Base-by-base conservation (phyloP, 2,113 vertebrate genomes). In the Phylloscopus whistleri region DNA sequence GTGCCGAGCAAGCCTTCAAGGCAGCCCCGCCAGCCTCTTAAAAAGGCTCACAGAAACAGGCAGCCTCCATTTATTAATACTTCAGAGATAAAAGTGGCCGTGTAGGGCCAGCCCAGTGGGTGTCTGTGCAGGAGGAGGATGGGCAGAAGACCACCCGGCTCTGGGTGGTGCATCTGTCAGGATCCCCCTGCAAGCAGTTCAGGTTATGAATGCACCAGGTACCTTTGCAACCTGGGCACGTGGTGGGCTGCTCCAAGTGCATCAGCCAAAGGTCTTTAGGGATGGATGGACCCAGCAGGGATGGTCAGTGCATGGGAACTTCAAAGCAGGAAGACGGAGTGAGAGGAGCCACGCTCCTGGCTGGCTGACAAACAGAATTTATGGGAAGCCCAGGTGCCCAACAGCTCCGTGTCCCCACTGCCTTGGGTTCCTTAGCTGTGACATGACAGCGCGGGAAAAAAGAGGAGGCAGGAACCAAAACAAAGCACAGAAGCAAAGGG, bases 401-500 rank as follows among this genome's bases (percentile, higher is more conserved):
- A 37, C 70, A 70, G 68, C 84, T 79, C 84, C 3, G 3, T 19
- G 58, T 46, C 85, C 74, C 41, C 79, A 14, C 49, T 64, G 39
- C 15, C 24, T 58, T 23, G 69, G 66, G 48, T 2, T 84, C 69
- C 66, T 82, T 82, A 55, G 85, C 94, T 28, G 11, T 59, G 74
- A 46, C 78, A 27, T 10, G 79, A 87, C 96, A 90, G 96, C 24
- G 4, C 44, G 23, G 91, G 91, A 89, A 81, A 83, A 48, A 48
- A 30, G 31, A 79, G 39, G 27, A 64, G 59, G 66, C 85, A 91
- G 88, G 89, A 68, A 87, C 63, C 51, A 69, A 79, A 87, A 82
- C 56, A 89, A 88, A 94, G 88, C 82, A 94, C 93, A 90, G 80
- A 93, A 93, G 93, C 62, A 93, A 86, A 96, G 90, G 86, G 66